Conservation (phyloP, 1,140 invertebrate genomes). For the Saccostrea glomerata region DNA sequence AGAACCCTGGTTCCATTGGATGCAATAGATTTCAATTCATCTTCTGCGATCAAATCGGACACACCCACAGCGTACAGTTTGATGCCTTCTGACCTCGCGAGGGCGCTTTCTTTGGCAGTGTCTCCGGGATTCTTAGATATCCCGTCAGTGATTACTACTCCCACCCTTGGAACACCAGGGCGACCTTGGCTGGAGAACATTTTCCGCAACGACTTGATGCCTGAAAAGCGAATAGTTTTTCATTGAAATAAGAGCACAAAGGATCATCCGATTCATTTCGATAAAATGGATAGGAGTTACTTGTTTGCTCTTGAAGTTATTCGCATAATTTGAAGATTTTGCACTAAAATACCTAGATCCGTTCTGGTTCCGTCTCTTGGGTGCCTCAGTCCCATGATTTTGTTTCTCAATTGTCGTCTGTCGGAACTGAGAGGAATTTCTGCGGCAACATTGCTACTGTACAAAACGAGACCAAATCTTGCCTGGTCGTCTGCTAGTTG, state of each 20-base stretch:
- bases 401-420: conserved; percentile 35
- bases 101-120: conserved; percentile 46
- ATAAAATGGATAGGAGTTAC: no score
- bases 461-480: conserved; percentile 59
- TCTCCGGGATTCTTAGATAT: conserved; percentile 52
- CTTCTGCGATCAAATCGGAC: conserved; percentile 43
- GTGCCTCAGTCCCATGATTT: conserved; percentile 41
- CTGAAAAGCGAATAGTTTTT: neutral
- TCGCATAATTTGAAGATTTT: no score
- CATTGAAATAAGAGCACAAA: no score
- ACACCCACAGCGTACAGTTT: conserved; percentile 64
- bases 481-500: conserved; percentile 48
- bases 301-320: no score
- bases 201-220: conserved; percentile 50
- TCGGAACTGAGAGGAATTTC: conserved; percentile 49
- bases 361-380: conserved; percentile 56
- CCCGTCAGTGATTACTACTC: conserved; percentile 64
- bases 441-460: conserved; percentile 53
- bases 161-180: conserved; percentile 54
- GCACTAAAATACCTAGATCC: conserved; percentile 41
- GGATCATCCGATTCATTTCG: no score
- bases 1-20: conserved; percentile 52
- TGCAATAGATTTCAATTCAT: conserved; percentile 58
- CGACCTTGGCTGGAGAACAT: conserved; percentile 51
- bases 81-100: conserved; percentile 47